Evolutionary conservation across 2,888 invertebrate species (phyloP), one percentile per base, ranked within the genome.

Genomic region (Microctonus brassicae): DNA sequence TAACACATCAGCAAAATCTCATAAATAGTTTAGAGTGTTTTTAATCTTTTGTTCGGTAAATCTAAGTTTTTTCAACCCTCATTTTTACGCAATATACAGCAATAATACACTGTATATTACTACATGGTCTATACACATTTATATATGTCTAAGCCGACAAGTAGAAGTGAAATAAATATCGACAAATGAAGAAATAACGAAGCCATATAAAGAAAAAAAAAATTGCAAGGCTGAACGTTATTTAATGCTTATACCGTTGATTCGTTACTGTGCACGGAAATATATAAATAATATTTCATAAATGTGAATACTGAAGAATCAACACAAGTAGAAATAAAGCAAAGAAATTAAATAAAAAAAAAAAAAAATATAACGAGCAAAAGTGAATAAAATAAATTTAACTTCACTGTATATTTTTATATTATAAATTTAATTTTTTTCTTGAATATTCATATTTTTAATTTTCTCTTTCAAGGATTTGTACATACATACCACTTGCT

Each of bases 111-210:
- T 11, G 10, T 11, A 42, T 10, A 53, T 53, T 6, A 3, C 2
- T 20, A 22, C 20, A 20, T 17, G n/a, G n/a, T n/a, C n/a, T n/a
- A n/a, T 42, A 17, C 17, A 17, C 11, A 10, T 13, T 7, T 57
- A n/a, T n/a, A 22, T 36, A 7, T 7, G 34, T 60, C 11, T 60
- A 39, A 60, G n/a, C 34, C 6, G 29, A 64, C 52, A 53, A 64
- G 47, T 64, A 34, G 20, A 58, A 47, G 52, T 55, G 42, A 47
- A 53, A 70, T n/a, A n/a, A 34, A 57, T 60, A 70, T 70, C 58
- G 70, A 70, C 65, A 70, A 2, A 22, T 17, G n/a, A 52, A 60
- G 52, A 70, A 70, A 65, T 70, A 39, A 58, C 55, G 26, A 36
- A 63, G 62, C 55, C 26, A 58, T 29, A 29, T n/a, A 52, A n/a